These are phyloP conservation scores for Nylanderia fulva DNA, from an alignment of 1,140 invertebrate genomes.

Conservation along the genomic window DNA sequence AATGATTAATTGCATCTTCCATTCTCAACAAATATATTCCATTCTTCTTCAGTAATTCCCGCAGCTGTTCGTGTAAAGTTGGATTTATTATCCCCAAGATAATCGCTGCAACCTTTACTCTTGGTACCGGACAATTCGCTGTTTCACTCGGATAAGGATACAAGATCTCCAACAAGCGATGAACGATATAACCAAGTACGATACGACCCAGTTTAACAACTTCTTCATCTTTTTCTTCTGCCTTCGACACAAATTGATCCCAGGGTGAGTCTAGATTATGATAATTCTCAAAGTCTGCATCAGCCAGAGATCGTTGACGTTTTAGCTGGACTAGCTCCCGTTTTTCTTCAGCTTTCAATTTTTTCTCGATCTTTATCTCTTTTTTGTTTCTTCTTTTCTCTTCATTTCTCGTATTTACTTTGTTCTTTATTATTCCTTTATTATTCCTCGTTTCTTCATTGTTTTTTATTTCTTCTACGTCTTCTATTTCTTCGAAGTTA, in stretches of 20 bases:
- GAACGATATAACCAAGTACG: slow-evolving; percentile 87
- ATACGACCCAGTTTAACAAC: slow-evolving; percentile 81
- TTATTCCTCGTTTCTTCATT: slow-evolving; percentile 34
- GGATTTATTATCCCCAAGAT: slow-evolving; percentile 85
- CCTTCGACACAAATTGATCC: slow-evolving; percentile 77
- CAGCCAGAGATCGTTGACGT: slow-evolving; percentile 76
- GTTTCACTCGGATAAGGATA: slow-evolving; percentile 83
- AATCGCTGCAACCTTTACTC: slow-evolving; percentile 83
- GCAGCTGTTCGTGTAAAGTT: slow-evolving; percentile 81
- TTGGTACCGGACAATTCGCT: slow-evolving; percentile 81
- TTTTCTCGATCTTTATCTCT: background rate
- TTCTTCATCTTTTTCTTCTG: slow-evolving; percentile 77
- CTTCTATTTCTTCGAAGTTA: background rate
- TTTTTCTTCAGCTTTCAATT: background rate
- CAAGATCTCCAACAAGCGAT: slow-evolving; percentile 86
- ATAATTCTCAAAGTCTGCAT: slow-evolving; percentile 82
- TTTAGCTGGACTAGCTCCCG: slow-evolving; percentile 13
- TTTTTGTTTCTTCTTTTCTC: background rate
- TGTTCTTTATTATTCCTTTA: background rate
- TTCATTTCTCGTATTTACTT: background rate
- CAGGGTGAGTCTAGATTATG: slow-evolving; percentile 77
- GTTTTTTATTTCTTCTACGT: background rate
- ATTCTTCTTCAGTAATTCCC: slow-evolving; percentile 82
- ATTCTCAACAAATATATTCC: slow-evolving; percentile 86
- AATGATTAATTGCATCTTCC: slow-evolving; percentile 87